A percentile compares a stretch with the other conserved stretches of the same genome.
Evolutionary conservation across 1,140 invertebrate species (phyloP).

Genomic region (Cecropterus lyciades): DNA sequence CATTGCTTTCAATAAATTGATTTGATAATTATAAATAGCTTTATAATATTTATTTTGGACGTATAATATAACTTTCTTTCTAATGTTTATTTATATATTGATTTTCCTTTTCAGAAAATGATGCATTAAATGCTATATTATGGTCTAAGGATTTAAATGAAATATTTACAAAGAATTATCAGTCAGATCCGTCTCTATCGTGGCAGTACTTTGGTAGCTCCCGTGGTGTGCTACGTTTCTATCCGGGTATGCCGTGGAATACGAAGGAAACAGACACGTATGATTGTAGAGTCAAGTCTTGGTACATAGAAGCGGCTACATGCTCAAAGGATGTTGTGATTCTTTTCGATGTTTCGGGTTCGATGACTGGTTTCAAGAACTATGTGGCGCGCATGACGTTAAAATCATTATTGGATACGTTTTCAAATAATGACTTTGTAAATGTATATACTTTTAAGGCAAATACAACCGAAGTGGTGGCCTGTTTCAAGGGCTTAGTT

Average conservation of each 20-base stretch:
- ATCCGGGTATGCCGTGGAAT: constrained; percentile 90
- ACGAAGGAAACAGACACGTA: constrained; percentile 84
- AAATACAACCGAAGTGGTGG: constrained; percentile 87
- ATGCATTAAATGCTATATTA: constrained; percentile 90
- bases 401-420: constrained; percentile 94
- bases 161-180: constrained; percentile 93
- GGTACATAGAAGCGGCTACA: constrained; percentile 98
- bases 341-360: constrained; percentile 97
- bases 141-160: constrained; percentile 95
- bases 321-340: constrained; percentile 99
- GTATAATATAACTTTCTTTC: no score
- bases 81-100: no score
- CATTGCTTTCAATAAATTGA: not conserved
- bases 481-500: constrained; percentile 94
- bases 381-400: constrained; percentile 90
- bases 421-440: constrained; percentile 99
- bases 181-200: constrained; percentile 93
- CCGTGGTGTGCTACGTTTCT: constrained; percentile 95
- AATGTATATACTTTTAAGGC: constrained; percentile 94
- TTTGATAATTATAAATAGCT: no score
- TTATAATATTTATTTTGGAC: no score
- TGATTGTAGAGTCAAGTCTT: constrained; percentile 93
- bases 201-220: constrained; percentile 99
- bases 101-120: constrained; percentile 78
- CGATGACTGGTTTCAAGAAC: constrained; percentile 95